Evolutionary conservation across 2,113 vertebrate species (phyloP).

Genomic region (Arothron firmamentum): DNA sequence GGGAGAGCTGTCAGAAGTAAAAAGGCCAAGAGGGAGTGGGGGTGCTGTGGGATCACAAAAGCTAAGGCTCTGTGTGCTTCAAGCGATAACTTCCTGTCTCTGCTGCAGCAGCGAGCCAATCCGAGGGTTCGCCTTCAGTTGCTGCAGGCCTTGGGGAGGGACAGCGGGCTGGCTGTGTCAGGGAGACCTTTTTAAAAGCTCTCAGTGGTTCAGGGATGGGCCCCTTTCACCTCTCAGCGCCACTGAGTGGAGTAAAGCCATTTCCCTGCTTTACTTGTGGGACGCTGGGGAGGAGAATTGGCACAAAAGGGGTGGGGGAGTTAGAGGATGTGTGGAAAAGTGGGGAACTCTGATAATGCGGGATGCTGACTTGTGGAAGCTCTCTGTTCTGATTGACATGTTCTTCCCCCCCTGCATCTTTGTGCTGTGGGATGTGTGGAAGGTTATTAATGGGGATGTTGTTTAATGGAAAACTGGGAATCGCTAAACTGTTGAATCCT

Average conservation of each 20-base stretch:
- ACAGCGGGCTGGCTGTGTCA: constrained; percentile 73
- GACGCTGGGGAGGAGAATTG: constrained; percentile 70
- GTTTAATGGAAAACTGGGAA: constrained; percentile 54
- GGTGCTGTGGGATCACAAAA: constrained; percentile 90
- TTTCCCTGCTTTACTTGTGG: constrained; percentile 77
- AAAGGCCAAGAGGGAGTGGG: constrained; percentile 78
- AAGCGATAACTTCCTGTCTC: constrained; percentile 93
- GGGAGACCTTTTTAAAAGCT: constrained; percentile 84
- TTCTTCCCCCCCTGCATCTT: constrained; percentile 53
- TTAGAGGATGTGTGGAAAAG: constrained; percentile 73
- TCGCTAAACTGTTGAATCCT: constrained; percentile 1
- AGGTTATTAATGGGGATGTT: constrained; percentile 25
- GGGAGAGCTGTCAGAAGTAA: constrained; percentile 67
- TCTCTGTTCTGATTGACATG: constrained; percentile 61
- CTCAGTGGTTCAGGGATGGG: constrained; percentile 75
- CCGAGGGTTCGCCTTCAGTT: constrained; percentile 85
- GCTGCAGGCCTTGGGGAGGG: constrained; percentile 73
- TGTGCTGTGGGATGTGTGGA: constrained; percentile 37
- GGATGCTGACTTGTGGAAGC: constrained; percentile 61
- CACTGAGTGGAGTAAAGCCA: constrained; percentile 73
- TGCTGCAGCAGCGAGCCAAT: constrained; percentile 95
- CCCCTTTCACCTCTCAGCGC: constrained; percentile 66
- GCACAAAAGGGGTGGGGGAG: constrained; percentile 69
- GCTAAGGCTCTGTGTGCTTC: constrained; percentile 94
- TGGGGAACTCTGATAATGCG: constrained; percentile 70